Evolutionary conservation across 2,113 vertebrate genomes (phyloP).

Genomic region (Microcebus jonahi): DNA sequence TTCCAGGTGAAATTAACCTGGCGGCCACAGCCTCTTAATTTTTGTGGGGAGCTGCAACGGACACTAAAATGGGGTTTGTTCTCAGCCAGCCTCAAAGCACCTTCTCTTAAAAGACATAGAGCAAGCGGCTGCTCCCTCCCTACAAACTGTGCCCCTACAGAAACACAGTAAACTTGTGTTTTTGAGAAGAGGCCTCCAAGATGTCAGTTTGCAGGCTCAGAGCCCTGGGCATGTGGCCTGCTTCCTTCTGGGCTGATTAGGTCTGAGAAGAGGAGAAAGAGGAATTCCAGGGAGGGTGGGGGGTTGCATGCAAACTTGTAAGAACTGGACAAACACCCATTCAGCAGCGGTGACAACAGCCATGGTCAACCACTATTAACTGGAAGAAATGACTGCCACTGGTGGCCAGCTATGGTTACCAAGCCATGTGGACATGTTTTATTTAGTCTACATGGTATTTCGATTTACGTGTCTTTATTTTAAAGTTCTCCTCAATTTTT

Average conservation of each 20-base stretch:
- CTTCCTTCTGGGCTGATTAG: not conserved
- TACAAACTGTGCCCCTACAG: slow-evolving; percentile 1
- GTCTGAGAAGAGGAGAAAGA: not conserved
- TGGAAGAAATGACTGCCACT: not conserved
- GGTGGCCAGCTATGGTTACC: not conserved
- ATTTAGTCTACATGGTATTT: not conserved
- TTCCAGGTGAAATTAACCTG: not conserved
- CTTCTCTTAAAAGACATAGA: not conserved
- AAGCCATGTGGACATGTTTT: not conserved
- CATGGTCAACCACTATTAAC: not conserved
- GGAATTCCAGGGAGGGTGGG: not conserved
- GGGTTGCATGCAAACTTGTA: not conserved
- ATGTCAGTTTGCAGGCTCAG: not conserved
- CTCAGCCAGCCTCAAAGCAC: slow-evolving; percentile 24
- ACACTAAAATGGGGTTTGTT: slow-evolving; percentile 9
- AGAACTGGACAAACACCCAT: not conserved
- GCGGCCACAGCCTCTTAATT: slow-evolving; percentile 54
- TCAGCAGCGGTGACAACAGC: not conserved
- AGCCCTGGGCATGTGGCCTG: not conserved
- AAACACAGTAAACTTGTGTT: not conserved
- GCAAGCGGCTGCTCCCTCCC: not conserved
- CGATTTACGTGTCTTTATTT: not conserved
- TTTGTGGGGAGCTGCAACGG: slow-evolving; percentile 57
- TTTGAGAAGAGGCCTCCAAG: not conserved
- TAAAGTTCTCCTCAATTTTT: not conserved